These are phyloP conservation scores for Acipenser oxyrinchus DNA, from an alignment of 2,797 vertebrate species.

Conservation along the genomic window DNA sequence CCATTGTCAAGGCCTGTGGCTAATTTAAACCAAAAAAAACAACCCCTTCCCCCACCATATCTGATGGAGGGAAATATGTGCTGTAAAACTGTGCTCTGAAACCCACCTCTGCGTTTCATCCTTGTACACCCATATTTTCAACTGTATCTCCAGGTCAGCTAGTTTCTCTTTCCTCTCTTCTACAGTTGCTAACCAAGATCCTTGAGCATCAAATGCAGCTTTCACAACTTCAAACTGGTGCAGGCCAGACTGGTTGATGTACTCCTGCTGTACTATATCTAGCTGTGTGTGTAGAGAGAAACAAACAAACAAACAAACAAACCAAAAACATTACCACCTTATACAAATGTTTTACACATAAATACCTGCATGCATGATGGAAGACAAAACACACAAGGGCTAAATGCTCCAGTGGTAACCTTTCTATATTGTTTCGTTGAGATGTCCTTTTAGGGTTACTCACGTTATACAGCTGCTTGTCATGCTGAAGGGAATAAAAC, in stretches of 20 bases:
- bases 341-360: no score
- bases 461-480: constrained; percentile 89
- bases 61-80: no score
- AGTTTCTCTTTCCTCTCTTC: constrained; percentile 69
- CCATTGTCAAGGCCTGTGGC: neutral
- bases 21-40: neutral
- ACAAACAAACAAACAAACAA: constrained; percentile 8
- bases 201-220: constrained; percentile 61
- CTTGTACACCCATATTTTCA: constrained; percentile 80
- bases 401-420: no score
- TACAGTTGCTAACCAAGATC: constrained; percentile 82
- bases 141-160: constrained; percentile 62
- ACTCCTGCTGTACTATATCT: constrained; percentile 90
- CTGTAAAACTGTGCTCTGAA: neutral
- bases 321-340: neutral
- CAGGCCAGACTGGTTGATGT: constrained; percentile 70
- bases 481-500: constrained; percentile 85
- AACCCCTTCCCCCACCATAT: no score
- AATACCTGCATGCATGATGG: no score
- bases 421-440: no score
- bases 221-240: constrained; percentile 74
- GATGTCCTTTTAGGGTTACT: constrained; percentile 33
- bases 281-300: constrained; percentile 53
- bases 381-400: no score
- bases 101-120: constrained; percentile 79